phyloP scores from a whole-genome alignment of 2,113 vertebrate genomes.

The Cheirogaleus medius region DNA sequence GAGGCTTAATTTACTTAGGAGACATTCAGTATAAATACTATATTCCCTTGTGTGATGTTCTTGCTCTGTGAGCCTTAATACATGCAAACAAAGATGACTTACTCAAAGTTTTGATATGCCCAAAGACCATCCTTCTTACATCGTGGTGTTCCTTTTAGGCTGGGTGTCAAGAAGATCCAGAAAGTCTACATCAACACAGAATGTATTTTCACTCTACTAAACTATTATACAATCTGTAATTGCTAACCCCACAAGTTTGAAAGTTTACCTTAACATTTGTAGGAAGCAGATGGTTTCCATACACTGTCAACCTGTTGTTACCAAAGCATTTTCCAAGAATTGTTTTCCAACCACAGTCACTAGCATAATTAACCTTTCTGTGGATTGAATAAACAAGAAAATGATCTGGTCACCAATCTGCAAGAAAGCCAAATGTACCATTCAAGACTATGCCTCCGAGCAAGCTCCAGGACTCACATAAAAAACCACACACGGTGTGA shows the following conservation, averaged over 20 bases:
- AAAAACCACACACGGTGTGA: background rate
- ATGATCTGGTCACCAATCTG: slow-evolving; percentile 40
- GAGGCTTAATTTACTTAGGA: slow-evolving; percentile 82
- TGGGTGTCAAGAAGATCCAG: slow-evolving; percentile 85
- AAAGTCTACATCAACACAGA: slow-evolving; percentile 86
- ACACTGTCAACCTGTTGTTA: slow-evolving; percentile 89
- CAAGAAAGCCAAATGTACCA: slow-evolving; percentile 40
- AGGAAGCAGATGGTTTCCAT: slow-evolving; percentile 88
- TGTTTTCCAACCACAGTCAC: slow-evolving; percentile 85
- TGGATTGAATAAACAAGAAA: slow-evolving; percentile 86
- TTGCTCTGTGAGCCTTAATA: slow-evolving; percentile 60
- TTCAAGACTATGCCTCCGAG: slow-evolving; percentile 26
- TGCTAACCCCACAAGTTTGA: slow-evolving; percentile 88
- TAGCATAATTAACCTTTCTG: slow-evolving; percentile 88
- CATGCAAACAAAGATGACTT: slow-evolving; percentile 68
- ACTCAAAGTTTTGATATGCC: slow-evolving; percentile 78
- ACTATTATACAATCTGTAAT: slow-evolving; percentile 86
- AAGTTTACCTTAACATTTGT: slow-evolving; percentile 90
- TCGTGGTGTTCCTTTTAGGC: slow-evolving; percentile 80
- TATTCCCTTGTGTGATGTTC: slow-evolving; percentile 77
- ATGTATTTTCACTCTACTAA: slow-evolving; percentile 84
- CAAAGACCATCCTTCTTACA: slow-evolving; percentile 79
- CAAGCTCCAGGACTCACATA: background rate
- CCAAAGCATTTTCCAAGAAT: slow-evolving; percentile 87
- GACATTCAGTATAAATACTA: slow-evolving; percentile 76